Conservation (phyloP, 2,888 invertebrate genomes). For the Heliconius ethilla region DNA sequence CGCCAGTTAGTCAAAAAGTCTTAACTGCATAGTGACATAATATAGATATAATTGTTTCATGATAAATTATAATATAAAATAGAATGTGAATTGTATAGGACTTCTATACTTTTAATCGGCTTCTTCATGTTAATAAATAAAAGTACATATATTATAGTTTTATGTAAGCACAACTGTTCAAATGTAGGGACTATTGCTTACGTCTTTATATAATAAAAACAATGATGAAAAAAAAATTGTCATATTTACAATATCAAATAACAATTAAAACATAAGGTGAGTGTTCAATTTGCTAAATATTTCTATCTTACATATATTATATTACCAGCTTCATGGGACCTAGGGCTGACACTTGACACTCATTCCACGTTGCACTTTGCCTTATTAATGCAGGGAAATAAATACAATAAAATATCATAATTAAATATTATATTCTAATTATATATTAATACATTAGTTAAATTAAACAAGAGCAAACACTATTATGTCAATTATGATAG, state of each 20-base stretch:
- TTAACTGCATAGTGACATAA: neutral
- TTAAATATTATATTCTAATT: too few species aligned
- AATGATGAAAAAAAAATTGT: neutral
- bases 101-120: neutral
- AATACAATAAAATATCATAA: too few species aligned
- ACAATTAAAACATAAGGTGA: neutral
- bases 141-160: neutral
- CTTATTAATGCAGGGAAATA: too few species aligned
- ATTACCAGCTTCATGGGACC: too few species aligned
- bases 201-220: neutral
- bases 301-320: too few species aligned
- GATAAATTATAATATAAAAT: neutral
- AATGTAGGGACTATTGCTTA: neutral
- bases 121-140: neutral
- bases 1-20: neutral
- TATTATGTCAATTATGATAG: neutral
- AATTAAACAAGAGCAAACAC: neutral
- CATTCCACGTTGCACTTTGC: too few species aligned
- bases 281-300: neutral
- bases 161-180: constrained; percentile 13
- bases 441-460: too few species aligned
- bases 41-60: neutral
- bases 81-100: neutral
- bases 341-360: too few species aligned
- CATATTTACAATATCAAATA: neutral